Percentiles rank a stretch among this genome's conserved stretches.
Conservation (phyloP, 1,140 invertebrate genomes). For the Cydia splendana region DNA sequence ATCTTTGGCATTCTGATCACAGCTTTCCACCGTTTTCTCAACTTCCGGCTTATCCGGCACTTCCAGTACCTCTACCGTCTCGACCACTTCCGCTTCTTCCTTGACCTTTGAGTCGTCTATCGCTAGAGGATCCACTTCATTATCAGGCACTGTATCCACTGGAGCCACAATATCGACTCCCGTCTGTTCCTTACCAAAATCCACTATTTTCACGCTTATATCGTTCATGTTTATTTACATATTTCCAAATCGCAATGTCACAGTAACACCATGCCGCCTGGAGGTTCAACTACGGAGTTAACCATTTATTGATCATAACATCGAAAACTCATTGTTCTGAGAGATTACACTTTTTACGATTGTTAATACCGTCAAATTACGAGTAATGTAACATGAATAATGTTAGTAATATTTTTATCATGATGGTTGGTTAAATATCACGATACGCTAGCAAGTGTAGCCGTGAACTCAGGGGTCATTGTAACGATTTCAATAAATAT, state of each 20-base stretch:
- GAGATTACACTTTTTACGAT: neutral
- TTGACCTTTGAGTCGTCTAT: constrained; percentile 56
- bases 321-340: neutral
- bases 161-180: constrained; percentile 51
- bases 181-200: constrained; percentile 64
- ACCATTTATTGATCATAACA: constrained; percentile 36
- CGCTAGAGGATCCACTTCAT: constrained; percentile 71
- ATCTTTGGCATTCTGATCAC: constrained; percentile 57
- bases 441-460: constrained; percentile 60
- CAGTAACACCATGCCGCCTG: constrained; percentile 66
- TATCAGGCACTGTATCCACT: constrained; percentile 52
- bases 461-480: constrained; percentile 65
- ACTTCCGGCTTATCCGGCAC: constrained; percentile 51
- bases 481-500: constrained; percentile 50
- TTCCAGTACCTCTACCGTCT: constrained; percentile 40
- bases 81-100: constrained; percentile 47
- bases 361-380: neutral
- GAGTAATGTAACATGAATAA: constrained; percentile 46
- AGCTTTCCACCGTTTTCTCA: constrained; percentile 39
- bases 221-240: constrained; percentile 80
- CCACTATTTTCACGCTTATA: constrained; percentile 75
- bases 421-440: constrained; percentile 59
- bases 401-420: constrained; percentile 66
- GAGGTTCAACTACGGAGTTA: constrained; percentile 56
- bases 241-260: constrained; percentile 68